Base-by-base conservation (phyloP, 2,797 vertebrate species). In the Characodon lateralis region DNA sequence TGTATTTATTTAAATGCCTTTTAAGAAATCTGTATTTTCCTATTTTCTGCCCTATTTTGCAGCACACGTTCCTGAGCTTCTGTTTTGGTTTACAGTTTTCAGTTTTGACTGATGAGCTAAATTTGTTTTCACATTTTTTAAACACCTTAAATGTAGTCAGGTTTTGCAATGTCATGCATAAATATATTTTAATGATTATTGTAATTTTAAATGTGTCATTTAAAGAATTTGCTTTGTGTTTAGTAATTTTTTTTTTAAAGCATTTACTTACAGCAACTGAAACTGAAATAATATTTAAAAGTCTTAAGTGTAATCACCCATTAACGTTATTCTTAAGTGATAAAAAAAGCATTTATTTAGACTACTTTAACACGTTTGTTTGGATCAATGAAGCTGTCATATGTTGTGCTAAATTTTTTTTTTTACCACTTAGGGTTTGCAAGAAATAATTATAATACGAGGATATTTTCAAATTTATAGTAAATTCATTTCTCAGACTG, bases 11-110 rank as follows among this genome's bases (percentile, higher is more conserved):
- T 24, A 55, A n/a, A 16, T 20, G 2, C n/a, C 22, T 41, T 26
- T 5, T 41, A 13, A 13, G 20, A 70, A 58, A 75, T 73, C 24
- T 83, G 78, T 5, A 39, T 77, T 76, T 65, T 77, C 59, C 73
- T 70, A 2, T 14, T 75, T 73, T 66, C 75, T 81, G 66, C 9
- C 83, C 39, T 74, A 28, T 46, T 71, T 73, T 76, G 71, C 69
- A 53, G 12, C 65, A 80, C 61, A 58, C 53, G 56, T 76, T 77
- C 59, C 31, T 73, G 69, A 43, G 70, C 20, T n/a, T 63, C 26
- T 20, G 9, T 48, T 88, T 70, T 41, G 83, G 77, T 80, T 91
- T 72, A 12, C 59, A 80, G 63, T 10, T 78, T 82, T 80, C 24
- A 78, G 24, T 85, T 51, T 70, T 81, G 76, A 73, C 39, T 86